Evolutionary conservation across 2,113 vertebrate species (phyloP), one percentile per base, ranked within the genome.

Genomic region (Falcunculus frontatus): DNA sequence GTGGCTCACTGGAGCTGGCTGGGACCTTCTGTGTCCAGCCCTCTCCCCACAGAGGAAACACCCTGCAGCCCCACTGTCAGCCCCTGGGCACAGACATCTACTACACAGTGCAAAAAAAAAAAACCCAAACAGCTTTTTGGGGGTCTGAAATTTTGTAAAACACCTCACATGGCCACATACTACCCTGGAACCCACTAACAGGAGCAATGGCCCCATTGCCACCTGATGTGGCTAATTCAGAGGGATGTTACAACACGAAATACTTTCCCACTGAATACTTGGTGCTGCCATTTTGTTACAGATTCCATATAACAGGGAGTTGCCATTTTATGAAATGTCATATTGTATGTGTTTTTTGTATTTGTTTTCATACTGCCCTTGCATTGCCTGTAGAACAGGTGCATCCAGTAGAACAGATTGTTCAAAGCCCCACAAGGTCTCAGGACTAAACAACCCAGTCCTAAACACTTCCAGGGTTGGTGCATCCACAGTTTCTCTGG

Each of bases 41-140:
- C 33, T 8, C 33, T 32, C 33, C 39, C 11, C 33, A 21, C 19
- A 63, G 3, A 26, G 49, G 14, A 59, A 29, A 27, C 1, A 1
- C n/a, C 9, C 21, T 8, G 25, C n/a, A 41, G 30, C 41, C 30
- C 13, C 13, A 3, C 14, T 22, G 57, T 9, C 7, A 20, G 6
- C 2, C 1, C 26, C 14, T 30, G 26, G 25, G 9, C 41, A 56
- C 0, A 2, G 33, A 5, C 8, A 46, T 19, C 12, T 7, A 5
- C 30, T 26, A 35, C 21, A 64, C 7, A 2, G 17, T 47, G 49
- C 3, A 56, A 69, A 10, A 56, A 84, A 84, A 44, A 37, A 84
- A 70, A 16, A 16, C 18, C 15, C 27, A 57, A 7, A 42, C 13
- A 37, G 23, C 10, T 39, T 70, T 75, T 79, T 59, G 1, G 2